A percentile compares a stretch with the other conserved stretches of the same genome.
These are phyloP conservation scores for Tachypleus tridentatus DNA, from an alignment of 1,140 invertebrate genomes.

Conservation along the genomic window DNA sequence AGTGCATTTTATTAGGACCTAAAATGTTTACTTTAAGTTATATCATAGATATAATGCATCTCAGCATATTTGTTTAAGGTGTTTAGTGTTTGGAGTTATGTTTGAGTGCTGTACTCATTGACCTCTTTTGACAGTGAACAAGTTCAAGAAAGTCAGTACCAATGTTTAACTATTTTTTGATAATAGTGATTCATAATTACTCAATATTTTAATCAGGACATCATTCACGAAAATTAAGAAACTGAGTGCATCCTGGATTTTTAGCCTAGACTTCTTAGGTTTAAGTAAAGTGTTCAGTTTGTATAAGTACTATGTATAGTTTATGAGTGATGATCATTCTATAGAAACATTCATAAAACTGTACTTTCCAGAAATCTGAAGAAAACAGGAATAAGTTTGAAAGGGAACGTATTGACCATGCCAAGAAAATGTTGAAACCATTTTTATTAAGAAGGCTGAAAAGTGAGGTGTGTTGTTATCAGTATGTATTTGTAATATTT, in stretches of 20 bases:
- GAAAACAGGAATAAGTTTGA: conserved; percentile 52
- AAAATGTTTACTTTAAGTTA: no score
- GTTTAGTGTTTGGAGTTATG: neutral
- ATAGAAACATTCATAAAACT: no score
- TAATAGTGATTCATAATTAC: no score
- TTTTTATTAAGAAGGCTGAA: conserved; percentile 88
- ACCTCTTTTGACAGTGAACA: neutral
- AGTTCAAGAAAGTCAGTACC: no score
- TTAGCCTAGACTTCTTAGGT: no score
- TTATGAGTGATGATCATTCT: neutral
- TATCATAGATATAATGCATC: no score
- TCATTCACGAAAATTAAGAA: no score
- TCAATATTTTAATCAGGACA: no score
- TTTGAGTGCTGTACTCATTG: neutral
- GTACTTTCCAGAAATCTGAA: conserved; percentile 28
- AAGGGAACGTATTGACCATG: conserved; percentile 74
- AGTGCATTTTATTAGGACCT: no score
- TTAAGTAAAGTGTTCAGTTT: no score
- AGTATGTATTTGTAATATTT: neutral
- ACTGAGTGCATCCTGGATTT: no score
- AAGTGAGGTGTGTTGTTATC: conserved; percentile 32
- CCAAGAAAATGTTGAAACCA: conserved; percentile 89
- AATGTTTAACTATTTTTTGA: no score
- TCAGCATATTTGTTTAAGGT: neutral
- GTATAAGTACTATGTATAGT: neutral